Evolutionary conservation across 2,797 vertebrate species (phyloP).

Genomic region (Siniperca obscura): DNA sequence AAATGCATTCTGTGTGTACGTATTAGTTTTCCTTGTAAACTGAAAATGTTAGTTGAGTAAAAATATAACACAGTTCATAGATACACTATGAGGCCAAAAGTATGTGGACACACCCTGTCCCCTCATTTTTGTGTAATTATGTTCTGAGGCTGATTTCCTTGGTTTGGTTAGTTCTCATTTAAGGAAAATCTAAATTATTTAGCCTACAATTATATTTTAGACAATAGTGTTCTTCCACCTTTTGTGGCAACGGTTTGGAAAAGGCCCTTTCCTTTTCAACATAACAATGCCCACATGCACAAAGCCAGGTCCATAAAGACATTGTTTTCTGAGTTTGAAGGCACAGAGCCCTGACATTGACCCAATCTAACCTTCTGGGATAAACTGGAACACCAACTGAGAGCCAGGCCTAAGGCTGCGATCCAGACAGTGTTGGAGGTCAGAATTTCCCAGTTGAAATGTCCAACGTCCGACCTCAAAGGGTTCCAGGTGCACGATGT

Average conservation of each 20-base stretch:
- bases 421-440: no score
- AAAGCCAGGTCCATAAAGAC: neutral
- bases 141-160: neutral
- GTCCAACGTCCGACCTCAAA: no score
- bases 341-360: neutral
- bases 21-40: neutral
- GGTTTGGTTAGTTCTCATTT: neutral
- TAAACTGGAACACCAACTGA: neutral
- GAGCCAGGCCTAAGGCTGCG: slow-evolving; percentile 5
- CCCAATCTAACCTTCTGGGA: neutral
- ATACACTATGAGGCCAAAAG: neutral
- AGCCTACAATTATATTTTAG: neutral
- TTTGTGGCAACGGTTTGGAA: neutral
- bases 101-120: neutral
- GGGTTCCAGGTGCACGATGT: no score
- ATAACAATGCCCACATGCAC: neutral
- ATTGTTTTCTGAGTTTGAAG: neutral
- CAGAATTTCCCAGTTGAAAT: no score
- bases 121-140: neutral
- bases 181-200: neutral
- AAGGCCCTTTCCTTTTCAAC: neutral
- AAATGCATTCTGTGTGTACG: neutral
- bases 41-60: neutral
- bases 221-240: neutral
- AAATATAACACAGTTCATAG: neutral